A percentile compares a stretch with the other conserved stretches of the same genome.
Evolutionary conservation across 2,888 invertebrate species (phyloP).

Genomic region (Catocala sponsa): DNA sequence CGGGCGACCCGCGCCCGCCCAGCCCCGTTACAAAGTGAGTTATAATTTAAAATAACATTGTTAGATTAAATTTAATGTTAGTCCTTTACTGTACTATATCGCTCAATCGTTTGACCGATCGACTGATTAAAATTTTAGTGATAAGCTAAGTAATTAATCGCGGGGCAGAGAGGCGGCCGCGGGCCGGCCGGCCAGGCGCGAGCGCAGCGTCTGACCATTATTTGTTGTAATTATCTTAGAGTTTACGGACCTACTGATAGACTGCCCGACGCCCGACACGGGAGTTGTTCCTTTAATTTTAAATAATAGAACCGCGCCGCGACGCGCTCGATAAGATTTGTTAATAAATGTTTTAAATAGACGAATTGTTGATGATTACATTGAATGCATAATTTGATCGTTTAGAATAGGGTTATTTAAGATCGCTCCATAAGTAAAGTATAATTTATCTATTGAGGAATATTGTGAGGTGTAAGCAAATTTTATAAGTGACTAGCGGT

Average conservation of each 20-base stretch:
- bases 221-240: constrained; percentile 78
- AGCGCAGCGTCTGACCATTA: constrained; percentile 53
- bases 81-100: constrained; percentile 88
- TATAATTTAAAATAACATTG: constrained; percentile 88
- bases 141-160: constrained; percentile 84
- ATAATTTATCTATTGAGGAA: constrained; percentile 85
- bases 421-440: constrained; percentile 87
- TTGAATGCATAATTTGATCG: constrained; percentile 86
- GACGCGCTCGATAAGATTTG: constrained; percentile 72
- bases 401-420: constrained; percentile 88
- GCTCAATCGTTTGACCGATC: constrained; percentile 88
- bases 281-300: constrained; percentile 75
- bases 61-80: constrained; percentile 88
- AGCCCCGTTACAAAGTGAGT: constrained; percentile 80
- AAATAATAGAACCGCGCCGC: constrained; percentile 64
- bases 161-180: constrained; percentile 50
- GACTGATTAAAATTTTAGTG: constrained; percentile 89
- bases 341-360: constrained; percentile 81
- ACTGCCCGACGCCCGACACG: constrained; percentile 56
- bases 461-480: constrained; percentile 81
- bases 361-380: constrained; percentile 82
- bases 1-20: constrained; percentile 64
- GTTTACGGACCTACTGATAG: constrained; percentile 76
- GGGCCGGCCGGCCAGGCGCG: constrained; percentile 49
- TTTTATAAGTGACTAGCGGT: constrained; percentile 78